These are phyloP conservation scores for Numenius phaeopus DNA, from an alignment of 2,797 vertebrate species.

Conservation along the genomic window DNA sequence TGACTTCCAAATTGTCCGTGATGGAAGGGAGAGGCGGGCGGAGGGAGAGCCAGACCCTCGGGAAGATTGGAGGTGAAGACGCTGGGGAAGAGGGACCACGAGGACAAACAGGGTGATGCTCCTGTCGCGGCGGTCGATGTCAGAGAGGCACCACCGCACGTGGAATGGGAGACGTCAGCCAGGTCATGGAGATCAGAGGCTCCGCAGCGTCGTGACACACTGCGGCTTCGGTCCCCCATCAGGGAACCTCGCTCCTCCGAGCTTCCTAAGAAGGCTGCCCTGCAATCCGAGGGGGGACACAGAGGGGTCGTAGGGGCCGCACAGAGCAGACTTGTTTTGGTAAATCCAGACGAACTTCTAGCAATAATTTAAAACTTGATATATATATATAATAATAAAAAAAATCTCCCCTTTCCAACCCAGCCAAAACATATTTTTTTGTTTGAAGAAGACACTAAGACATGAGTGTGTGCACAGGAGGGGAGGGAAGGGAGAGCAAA, in stretches of 20 bases:
- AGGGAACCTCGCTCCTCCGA: constrained; percentile 61
- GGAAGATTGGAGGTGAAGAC: constrained; percentile 23
- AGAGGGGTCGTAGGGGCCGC: constrained; percentile 36
- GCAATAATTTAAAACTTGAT: constrained; percentile 88
- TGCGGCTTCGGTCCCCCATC: constrained; percentile 35
- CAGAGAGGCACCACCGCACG: background rate
- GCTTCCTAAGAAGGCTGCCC: constrained; percentile 76
- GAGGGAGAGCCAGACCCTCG: constrained; percentile 56
- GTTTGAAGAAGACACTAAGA: constrained; percentile 71
- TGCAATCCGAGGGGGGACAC: constrained; percentile 41
- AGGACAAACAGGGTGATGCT: background rate
- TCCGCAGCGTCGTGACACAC: background rate
- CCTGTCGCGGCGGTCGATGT: background rate
- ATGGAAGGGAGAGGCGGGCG: constrained; percentile 54
- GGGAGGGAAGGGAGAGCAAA: constrained; percentile 27
- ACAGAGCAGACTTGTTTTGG: constrained; percentile 80
- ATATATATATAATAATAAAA: constrained; percentile 82
- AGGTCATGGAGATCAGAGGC: constrained; percentile 43
- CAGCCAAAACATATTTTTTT: constrained; percentile 43
- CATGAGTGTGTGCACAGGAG: constrained; percentile 68
- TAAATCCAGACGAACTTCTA: constrained; percentile 82
- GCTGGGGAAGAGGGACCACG: background rate
- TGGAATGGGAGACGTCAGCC: constrained; percentile 36
- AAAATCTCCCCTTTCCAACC: constrained; percentile 78
- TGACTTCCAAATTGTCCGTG: constrained; percentile 78